Evolutionary conservation across 2,888 invertebrate genomes (phyloP), one percentile per base, ranked within the genome.

Genomic region (Galerucella calmariensis): DNA sequence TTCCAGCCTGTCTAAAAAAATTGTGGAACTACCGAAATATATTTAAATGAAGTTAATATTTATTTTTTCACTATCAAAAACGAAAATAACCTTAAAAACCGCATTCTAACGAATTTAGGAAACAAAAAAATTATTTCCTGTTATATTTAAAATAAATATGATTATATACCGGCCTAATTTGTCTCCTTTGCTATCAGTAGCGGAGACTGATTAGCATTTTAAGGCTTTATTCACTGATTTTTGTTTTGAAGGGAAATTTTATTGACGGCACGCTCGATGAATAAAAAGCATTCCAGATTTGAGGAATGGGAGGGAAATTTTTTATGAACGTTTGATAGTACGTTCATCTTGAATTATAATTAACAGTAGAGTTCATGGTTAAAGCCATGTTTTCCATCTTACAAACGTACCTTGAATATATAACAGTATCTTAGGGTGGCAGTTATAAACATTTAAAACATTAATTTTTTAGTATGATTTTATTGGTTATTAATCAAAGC

Each of bases 171-270:
- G 63, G 63, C 63, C 63, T 65, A 65, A 41, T 65, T 35, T 65
- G 20, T 65, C 20, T 10, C 20, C 20, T 56, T 1, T 41, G 58
- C 41, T 58, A 71, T 66, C 71, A 71, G 71, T 71, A 71, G 71
- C 71, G 71, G 44, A 12, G 72, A 46, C 59, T 72, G 51, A 72
- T 72, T 72, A 72, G 72, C 72, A 72, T 72, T 67, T 72, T 67
- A 27, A 66, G 72, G 66, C 66, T 72, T 59, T 66, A 58, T 67
- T 59, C 66, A 58, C 59, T 67, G 72, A 72, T 72, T 72, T 72
- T 72, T 72, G 72, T 72, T 72, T 72, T 59, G 59, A 61, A 72
- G 67, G 72, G 72, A 67, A 72, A 67, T 67, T 72, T 72, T 72
- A 72, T 72, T 72, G 72, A 24, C 10, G 48, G 58, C n/a, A 72